Percentiles rank a stretch among this genome's conserved stretches.
Evolutionary conservation across 2,888 invertebrate genomes (phyloP).

Genomic region (Mythimna loreyi): DNA sequence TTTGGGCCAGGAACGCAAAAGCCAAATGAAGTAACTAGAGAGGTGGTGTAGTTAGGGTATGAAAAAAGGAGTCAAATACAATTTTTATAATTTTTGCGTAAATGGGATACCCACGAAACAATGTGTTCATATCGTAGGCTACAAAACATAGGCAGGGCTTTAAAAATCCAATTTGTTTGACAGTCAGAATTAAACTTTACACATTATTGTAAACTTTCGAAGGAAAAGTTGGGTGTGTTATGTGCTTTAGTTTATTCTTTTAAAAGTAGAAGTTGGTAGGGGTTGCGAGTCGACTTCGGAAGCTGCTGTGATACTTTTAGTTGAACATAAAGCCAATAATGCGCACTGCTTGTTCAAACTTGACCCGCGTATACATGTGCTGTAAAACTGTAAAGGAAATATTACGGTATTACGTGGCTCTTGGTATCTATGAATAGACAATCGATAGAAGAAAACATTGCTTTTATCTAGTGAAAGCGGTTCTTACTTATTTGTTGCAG

Average conservation of each 20-base stretch:
- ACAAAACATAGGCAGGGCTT: conserved; percentile 2
- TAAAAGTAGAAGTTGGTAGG: conserved; percentile 60
- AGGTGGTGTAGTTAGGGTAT: too few relatives aligned
- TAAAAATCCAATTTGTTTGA: conserved; percentile 50
- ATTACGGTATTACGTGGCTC: neutral
- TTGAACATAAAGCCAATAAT: conserved; percentile 57
- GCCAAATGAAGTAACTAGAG: too few relatives aligned
- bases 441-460: neutral
- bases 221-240: conserved; percentile 57
- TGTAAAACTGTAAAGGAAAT: conserved; percentile 10
- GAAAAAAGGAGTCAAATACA: too few relatives aligned
- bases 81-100: neutral
- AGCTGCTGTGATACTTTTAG: conserved; percentile 69
- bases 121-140: neutral
- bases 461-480: neutral
- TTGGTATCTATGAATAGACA: neutral
- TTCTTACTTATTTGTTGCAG: neutral
- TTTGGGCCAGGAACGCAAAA: too few relatives aligned
- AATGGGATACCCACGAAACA: neutral
- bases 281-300: conserved; percentile 61
- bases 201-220: conserved; percentile 59
- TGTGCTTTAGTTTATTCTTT: conserved; percentile 67
- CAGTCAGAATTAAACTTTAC: conserved; percentile 45
- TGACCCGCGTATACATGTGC: conserved; percentile 19
- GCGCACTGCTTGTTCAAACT: conserved; percentile 50